Conservation (phyloP, 1,140 invertebrate genomes). For the Ganaspis sp. region DNA sequence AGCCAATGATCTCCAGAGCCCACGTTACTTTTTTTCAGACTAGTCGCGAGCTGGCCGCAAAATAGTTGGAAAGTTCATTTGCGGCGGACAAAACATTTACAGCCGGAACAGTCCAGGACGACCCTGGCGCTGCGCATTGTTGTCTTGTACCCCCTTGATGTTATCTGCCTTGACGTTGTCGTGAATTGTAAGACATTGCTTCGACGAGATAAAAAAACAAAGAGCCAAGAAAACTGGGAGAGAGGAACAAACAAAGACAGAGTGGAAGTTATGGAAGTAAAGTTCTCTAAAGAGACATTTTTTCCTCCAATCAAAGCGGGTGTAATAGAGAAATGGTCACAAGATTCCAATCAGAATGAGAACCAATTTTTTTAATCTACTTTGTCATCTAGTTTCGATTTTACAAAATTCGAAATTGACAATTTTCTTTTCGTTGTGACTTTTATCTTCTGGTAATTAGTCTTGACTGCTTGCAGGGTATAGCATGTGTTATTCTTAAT, state of each 20-base stretch:
- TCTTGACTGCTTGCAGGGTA: not conserved
- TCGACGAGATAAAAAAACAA: conserved; percentile 60
- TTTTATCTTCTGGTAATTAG: not conserved
- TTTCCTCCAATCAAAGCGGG: not conserved
- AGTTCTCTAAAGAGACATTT: not conserved
- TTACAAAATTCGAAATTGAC: too few relatives aligned
- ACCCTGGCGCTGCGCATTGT: conserved; percentile 57
- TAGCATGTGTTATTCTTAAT: conserved; percentile 8
- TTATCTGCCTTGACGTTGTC: conserved; percentile 66
- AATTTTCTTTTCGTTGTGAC: too few relatives aligned
- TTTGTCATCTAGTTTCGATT: too few relatives aligned
- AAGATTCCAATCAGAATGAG: too few relatives aligned
- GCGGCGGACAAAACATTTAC: conserved; percentile 59
- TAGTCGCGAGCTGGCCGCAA: conserved; percentile 47
- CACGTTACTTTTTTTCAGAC: conserved; percentile 24
- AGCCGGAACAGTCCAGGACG: conserved; percentile 47
- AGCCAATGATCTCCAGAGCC: conserved; percentile 28
- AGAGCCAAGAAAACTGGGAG: conserved; percentile 49
- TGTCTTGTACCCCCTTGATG: conserved; percentile 62
- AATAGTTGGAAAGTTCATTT: conserved; percentile 58
- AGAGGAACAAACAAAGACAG: conserved; percentile 36
- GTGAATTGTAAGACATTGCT: conserved; percentile 68
- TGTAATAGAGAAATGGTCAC: too few relatives aligned
- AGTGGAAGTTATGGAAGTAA: conserved; percentile 48
- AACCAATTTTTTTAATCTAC: too few relatives aligned